These are phyloP conservation scores for Polydrusus pterygomalis DNA, from an alignment of 2,888 invertebrate species.

Conservation along the genomic window DNA sequence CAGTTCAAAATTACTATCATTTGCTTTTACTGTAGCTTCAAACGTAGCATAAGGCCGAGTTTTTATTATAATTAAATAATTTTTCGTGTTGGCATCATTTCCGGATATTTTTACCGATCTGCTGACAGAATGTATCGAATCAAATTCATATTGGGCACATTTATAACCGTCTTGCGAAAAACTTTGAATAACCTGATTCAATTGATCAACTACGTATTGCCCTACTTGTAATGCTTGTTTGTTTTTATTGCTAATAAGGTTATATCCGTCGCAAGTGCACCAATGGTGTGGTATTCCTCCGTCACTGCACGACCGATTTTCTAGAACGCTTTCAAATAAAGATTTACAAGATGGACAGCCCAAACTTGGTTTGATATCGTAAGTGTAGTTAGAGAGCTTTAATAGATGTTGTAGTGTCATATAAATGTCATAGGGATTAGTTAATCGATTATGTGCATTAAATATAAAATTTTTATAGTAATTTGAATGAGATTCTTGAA, in stretches of 20 bases:
- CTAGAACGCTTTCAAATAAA: slow-evolving; percentile 76
- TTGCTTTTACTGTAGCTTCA: slow-evolving; percentile 79
- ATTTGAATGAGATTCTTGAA: slow-evolving; percentile 75
- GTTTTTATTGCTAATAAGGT: slow-evolving; percentile 72
- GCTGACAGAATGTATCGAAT: slow-evolving; percentile 62
- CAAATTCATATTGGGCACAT: slow-evolving; percentile 61
- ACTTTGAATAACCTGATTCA: slow-evolving; percentile 46
- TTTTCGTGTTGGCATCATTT: slow-evolving; percentile 64
- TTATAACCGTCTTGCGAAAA: slow-evolving; percentile 24
- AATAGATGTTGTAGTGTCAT: slow-evolving; percentile 82
- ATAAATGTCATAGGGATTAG: slow-evolving; percentile 86
- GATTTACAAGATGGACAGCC: slow-evolving; percentile 80
- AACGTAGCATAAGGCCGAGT: slow-evolving; percentile 80
- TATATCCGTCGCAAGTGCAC: slow-evolving; percentile 82
- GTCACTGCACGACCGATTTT: slow-evolving; percentile 80
- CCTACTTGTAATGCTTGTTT: slow-evolving; percentile 75
- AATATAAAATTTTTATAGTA: slow-evolving; percentile 75
- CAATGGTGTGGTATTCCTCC: slow-evolving; percentile 81
- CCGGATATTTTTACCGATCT: slow-evolving; percentile 45
- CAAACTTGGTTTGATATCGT: slow-evolving; percentile 67
- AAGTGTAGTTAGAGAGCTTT: slow-evolving; percentile 71
- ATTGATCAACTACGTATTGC: slow-evolving; percentile 62
- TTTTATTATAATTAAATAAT: slow-evolving; percentile 80
- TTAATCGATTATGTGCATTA: slow-evolving; percentile 77
- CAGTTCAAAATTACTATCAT: slow-evolving; percentile 68